These are phyloP conservation scores for Hyles euphorbiae DNA, from an alignment of 1,140 invertebrate species.

Conservation along the genomic window DNA sequence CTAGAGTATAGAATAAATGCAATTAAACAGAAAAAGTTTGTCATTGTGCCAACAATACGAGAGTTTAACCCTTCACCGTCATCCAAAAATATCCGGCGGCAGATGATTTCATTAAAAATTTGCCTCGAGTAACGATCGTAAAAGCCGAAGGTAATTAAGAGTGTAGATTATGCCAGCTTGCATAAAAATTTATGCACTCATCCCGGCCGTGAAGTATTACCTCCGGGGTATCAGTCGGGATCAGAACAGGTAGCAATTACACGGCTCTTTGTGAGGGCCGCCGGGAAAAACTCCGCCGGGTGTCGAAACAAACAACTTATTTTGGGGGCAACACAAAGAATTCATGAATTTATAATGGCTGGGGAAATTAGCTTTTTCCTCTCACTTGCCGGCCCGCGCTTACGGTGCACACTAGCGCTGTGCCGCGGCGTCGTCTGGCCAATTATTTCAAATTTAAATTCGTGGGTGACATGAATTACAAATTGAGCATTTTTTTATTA, in stretches of 20 bases:
- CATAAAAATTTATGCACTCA: constrained; percentile 8
- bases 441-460: too few relatives aligned
- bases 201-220: constrained; percentile 1
- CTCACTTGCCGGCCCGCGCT: constrained; percentile 27
- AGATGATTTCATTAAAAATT: neutral
- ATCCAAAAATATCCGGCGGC: neutral
- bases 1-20: too few relatives aligned
- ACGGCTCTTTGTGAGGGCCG: constrained; percentile 16
- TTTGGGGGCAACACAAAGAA: constrained; percentile 55
- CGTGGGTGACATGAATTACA: too few relatives aligned
- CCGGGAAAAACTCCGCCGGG: constrained; percentile 17
- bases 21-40: too few relatives aligned
- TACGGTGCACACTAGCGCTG: neutral
- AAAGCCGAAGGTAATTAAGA: neutral
- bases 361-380: constrained; percentile 62
- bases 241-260: constrained; percentile 26
- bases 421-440: neutral
- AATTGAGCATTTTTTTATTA: too few relatives aligned
- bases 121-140: neutral
- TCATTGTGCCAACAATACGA: too few relatives aligned
- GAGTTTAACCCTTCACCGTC: neutral
- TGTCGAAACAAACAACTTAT: constrained; percentile 53
- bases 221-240: constrained; percentile 8
- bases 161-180: neutral
- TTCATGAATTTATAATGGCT: constrained; percentile 64